These are phyloP conservation scores for Miniopterus natalensis DNA, from an alignment of 2,113 vertebrate species.

Conservation along the genomic window DNA sequence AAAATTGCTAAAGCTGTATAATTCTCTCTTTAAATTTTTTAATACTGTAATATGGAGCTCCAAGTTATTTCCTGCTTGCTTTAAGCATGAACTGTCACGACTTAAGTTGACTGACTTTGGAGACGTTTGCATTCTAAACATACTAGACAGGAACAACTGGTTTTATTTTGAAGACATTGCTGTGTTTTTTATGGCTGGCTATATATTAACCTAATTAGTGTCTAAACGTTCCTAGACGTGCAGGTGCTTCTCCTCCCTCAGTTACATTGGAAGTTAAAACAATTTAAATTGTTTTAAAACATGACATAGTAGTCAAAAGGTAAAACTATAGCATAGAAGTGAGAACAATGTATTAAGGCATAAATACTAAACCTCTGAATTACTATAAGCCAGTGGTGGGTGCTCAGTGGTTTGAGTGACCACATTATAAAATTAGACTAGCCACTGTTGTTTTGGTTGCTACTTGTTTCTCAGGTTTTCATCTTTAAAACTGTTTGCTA, in stretches of 20 bases:
- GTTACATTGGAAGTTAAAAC: slow-evolving; percentile 46
- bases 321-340: slow-evolving; percentile 32
- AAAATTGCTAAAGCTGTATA: neutral
- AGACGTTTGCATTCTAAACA: slow-evolving; percentile 72
- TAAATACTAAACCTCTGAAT: neutral
- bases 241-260: slow-evolving; percentile 5
- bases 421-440: slow-evolving; percentile 51
- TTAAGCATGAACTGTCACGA: slow-evolving; percentile 71
- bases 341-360: slow-evolving; percentile 43
- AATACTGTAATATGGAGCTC: neutral
- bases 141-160: slow-evolving; percentile 82
- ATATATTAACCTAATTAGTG: slow-evolving; percentile 43
- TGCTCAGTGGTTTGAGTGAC: slow-evolving; percentile 39
- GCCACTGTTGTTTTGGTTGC: neutral
- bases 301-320: neutral
- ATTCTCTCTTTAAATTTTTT: slow-evolving; percentile 25
- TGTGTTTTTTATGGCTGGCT: slow-evolving; percentile 48
- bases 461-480: slow-evolving; percentile 35
- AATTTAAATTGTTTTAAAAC: slow-evolving; percentile 54
- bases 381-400: neutral
- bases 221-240: slow-evolving; percentile 7
- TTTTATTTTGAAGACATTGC: slow-evolving; percentile 71
- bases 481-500: slow-evolving; percentile 40
- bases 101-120: slow-evolving; percentile 66
- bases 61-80: slow-evolving; percentile 56